phyloP scores from a whole-genome alignment of 2,797 vertebrate species.

The Falco berigora region DNA sequence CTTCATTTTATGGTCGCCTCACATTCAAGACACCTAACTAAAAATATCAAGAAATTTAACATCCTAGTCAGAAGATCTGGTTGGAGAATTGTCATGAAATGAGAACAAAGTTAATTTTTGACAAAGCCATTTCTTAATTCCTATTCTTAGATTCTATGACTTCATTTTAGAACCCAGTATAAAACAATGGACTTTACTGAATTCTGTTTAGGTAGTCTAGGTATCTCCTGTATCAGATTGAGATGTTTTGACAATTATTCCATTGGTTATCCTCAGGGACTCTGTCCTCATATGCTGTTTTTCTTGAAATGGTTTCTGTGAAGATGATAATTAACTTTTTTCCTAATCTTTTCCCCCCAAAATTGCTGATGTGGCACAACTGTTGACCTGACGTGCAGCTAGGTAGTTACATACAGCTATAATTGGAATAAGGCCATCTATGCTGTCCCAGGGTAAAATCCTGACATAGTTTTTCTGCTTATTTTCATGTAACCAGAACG shows the following conservation, averaged over 20 bases:
- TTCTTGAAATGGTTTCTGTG: not conserved
- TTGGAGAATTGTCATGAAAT: not conserved
- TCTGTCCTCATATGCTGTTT: not conserved
- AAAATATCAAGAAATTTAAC: not conserved
- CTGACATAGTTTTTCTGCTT: not conserved
- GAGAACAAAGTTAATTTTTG: not conserved
- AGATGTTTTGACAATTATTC: not conserved
- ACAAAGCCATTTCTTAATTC: not conserved
- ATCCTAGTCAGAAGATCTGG: not conserved
- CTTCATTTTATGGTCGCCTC: accelerated
- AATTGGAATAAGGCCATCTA: not conserved
- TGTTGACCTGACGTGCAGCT: not conserved
- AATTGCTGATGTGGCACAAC: not conserved
- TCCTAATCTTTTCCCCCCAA: not conserved
- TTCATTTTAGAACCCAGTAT: not conserved
- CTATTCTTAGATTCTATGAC: not conserved
- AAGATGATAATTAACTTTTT: not conserved
- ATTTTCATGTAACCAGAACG: not conserved
- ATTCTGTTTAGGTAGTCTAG: not conserved
- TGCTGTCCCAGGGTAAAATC: not conserved
- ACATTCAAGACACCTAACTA: not conserved
- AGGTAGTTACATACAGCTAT: not conserved
- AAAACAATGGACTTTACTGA: not conserved
- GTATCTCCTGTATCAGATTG: not conserved
- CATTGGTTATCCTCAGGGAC: not conserved